Evolutionary conservation across 2,888 invertebrate genomes (phyloP).

Genomic region (Sylvicola cinctus): DNA sequence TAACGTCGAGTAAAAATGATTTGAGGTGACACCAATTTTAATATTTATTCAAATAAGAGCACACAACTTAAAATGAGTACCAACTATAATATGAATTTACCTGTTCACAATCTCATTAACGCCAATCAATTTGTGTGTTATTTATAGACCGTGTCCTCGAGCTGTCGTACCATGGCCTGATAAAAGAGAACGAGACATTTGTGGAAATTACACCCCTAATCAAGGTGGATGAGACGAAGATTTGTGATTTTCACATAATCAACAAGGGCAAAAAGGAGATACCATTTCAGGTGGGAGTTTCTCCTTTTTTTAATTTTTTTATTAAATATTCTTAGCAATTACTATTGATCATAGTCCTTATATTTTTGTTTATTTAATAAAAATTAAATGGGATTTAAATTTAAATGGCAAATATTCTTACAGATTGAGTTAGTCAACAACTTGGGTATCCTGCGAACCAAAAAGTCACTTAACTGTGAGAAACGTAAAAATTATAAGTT

Average conservation of each 20-base stretch:
- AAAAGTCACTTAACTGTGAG: conserved; percentile 76
- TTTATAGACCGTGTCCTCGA: conserved; percentile 22
- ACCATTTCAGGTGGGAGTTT: conserved; percentile 54
- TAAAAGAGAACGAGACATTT: conserved; percentile 78
- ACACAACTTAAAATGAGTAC: too few relatives aligned
- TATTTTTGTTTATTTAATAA: too few relatives aligned
- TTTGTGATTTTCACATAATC: conserved; percentile 75
- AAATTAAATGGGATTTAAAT: too few relatives aligned
- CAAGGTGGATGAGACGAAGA: conserved; percentile 53
- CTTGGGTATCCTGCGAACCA: conserved; percentile 61
- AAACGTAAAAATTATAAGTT: conserved; percentile 89
- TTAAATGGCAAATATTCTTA: conserved; percentile 4
- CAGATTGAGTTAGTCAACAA: conserved; percentile 52
- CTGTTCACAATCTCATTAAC: too few relatives aligned
- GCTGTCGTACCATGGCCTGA: conserved; percentile 80
- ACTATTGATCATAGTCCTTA: too few relatives aligned
- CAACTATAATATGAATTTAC: too few relatives aligned
- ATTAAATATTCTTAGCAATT: too few relatives aligned
- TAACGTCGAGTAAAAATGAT: too few relatives aligned
- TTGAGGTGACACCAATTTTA: too few relatives aligned
- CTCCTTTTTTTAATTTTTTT: not conserved
- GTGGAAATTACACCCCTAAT: conserved; percentile 88
- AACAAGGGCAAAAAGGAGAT: conserved; percentile 86
- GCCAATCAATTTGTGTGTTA: too few relatives aligned
- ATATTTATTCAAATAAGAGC: too few relatives aligned